A percentile compares a stretch with the other conserved stretches of the same genome.
Evolutionary conservation across 2,113 vertebrate species (phyloP).

Genomic region (Mystacornis crossleyi): DNA sequence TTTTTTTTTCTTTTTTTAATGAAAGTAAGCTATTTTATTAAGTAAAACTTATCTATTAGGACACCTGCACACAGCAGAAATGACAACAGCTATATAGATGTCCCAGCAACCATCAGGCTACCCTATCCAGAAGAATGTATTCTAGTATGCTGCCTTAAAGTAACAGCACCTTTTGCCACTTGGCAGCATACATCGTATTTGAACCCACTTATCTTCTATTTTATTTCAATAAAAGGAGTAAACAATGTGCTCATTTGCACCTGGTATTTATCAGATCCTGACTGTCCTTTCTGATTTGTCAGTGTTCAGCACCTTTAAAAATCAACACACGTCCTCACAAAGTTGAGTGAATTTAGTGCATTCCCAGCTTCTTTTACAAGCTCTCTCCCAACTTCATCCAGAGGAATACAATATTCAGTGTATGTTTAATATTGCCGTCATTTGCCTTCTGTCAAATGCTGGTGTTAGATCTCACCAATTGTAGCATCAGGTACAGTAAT

Average conservation of each 20-base stretch:
- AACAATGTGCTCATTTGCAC: not conserved
- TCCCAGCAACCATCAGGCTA: not conserved
- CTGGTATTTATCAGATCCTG: not conserved
- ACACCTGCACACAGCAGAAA: not conserved
- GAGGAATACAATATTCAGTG: not conserved
- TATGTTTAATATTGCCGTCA: not conserved
- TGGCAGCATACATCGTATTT: not conserved
- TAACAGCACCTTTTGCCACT: not conserved
- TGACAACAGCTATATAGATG: not conserved
- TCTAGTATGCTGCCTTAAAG: not conserved
- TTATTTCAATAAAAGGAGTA: not conserved
- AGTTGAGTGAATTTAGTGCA: not conserved
- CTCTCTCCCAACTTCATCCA: not conserved
- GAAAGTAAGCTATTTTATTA: not conserved
- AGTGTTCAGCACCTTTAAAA: not conserved
- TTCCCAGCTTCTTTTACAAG: not conserved
- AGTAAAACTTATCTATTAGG: not conserved
- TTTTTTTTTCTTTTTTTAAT: not conserved
- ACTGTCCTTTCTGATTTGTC: not conserved
- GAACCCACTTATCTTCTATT: not conserved
- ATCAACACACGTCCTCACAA: not conserved
- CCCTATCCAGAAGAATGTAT: not conserved
- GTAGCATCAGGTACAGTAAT: constrained; percentile 2
- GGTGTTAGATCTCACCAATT: not conserved
- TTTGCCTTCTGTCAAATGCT: not conserved